Evolutionary conservation across 2,888 invertebrate genomes (phyloP), one percentile per base, ranked within the genome.

Genomic region (Eugnorisma glareosa): DNA sequence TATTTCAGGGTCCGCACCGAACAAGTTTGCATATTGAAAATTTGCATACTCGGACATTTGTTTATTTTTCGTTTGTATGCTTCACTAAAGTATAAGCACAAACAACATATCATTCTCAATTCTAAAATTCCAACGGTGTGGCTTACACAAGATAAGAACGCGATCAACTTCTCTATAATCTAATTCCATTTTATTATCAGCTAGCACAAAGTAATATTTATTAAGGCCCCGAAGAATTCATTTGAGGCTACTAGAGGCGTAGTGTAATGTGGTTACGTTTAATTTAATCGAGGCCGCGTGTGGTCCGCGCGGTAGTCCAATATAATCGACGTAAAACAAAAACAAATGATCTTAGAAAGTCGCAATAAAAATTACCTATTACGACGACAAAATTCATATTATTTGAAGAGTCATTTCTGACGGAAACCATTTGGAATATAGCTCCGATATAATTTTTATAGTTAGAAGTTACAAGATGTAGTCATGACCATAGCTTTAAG

Each of bases 261-360:
- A 92, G 93, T 91, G 90, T 93, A 93, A 94, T 94, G 95, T 93
- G 93, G 94, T 95, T 93, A 93, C 92, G 90, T 94, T 94, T 93
- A 95, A 94, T 94, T 94, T 94, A 94, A 94, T 94, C 90, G 92
- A 93, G 92, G 90, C 91, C 93, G 94, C 94, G 95, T 96, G 96
- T 95, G 96, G 96, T 95, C 95, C 90, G 87, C 85, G 91, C 92
- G 90, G 94, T 93, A 94, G 94, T 88, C 86, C 86, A 91, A 90
- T 89, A 89, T 93, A 93, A 94, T 93, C 91, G 90, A 92, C 89
- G 84, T 89, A 91, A 92, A 93, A 93, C 91, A 94, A 94, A 94
- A 94, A 91, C 91, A 92, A 93, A 92, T 90, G 88, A 90, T 88
- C 87, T 89, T 94, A 94, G 93, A 94, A 93, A 94, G 94, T 91